Evolutionary conservation across 1,140 invertebrate genomes (phyloP).

Genomic region (Brachionus calyciflorus): DNA sequence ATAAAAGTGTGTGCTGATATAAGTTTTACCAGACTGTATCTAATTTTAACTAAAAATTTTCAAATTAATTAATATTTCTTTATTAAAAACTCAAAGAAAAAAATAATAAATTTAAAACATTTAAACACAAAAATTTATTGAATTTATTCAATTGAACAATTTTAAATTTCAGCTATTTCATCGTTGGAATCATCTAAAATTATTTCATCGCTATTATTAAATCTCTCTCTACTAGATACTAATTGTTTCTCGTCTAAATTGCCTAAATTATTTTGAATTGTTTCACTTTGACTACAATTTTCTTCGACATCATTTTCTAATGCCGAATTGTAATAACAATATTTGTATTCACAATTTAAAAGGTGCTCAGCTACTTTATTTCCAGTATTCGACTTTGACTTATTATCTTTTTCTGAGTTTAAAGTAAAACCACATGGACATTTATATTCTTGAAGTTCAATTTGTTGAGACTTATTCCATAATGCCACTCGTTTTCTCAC

Average conservation of each 20-base stretch:
- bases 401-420: background rate
- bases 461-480: constrained; percentile 26
- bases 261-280: constrained; percentile 6
- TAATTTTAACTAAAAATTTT: no score
- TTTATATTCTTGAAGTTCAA: background rate
- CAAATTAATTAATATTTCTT: no score
- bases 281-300: background rate
- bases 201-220: constrained; percentile 42
- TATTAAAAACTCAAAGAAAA: no score
- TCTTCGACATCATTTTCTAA: background rate
- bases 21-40: no score
- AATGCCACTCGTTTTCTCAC: constrained; percentile 36
- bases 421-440: constrained; percentile 38
- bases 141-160: background rate
- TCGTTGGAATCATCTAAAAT: constrained; percentile 24
- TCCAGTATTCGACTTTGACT: constrained; percentile 10
- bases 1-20: no score
- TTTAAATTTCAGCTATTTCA: constrained; percentile 15
- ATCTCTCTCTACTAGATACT: background rate
- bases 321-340: background rate
- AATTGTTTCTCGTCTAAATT: background rate
- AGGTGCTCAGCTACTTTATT: constrained; percentile 44
- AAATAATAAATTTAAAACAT: background rate
- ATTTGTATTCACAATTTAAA: constrained; percentile 32
- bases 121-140: background rate